Conservation (phyloP, 2,797 vertebrate genomes). For the Anas georgica region DNA sequence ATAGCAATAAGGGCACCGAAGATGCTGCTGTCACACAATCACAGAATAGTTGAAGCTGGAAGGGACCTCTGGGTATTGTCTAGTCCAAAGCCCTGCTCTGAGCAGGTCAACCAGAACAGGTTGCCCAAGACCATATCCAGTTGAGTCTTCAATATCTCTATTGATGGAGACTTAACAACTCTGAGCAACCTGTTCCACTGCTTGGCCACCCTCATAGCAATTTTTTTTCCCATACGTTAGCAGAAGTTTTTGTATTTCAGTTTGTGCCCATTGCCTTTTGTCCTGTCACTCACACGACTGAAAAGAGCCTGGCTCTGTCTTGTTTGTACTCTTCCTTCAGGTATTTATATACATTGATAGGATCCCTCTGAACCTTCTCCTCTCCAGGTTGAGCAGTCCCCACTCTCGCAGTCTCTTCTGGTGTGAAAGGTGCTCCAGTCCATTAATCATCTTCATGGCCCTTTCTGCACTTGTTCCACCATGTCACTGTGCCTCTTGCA, state of each 20-base stretch:
- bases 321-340: background rate
- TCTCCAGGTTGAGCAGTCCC: background rate
- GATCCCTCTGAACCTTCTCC: background rate
- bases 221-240: background rate
- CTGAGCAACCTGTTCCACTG: background rate
- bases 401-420: background rate
- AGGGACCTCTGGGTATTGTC: accelerated
- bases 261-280: background rate
- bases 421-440: background rate
- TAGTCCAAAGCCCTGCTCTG: background rate
- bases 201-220: background rate
- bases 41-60: background rate
- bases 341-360: background rate
- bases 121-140: background rate
- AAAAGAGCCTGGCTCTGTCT: background rate
- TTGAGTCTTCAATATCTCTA: background rate
- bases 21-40: background rate
- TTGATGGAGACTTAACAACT: background rate
- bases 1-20: background rate
- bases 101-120: background rate
- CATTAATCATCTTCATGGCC: background rate
- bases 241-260: background rate
- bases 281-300: background rate
- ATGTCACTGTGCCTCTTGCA: background rate
- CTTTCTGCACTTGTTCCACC: background rate